These are phyloP conservation scores for Amiota mariae DNA, from an alignment of 2,888 invertebrate genomes.

Conservation along the genomic window DNA sequence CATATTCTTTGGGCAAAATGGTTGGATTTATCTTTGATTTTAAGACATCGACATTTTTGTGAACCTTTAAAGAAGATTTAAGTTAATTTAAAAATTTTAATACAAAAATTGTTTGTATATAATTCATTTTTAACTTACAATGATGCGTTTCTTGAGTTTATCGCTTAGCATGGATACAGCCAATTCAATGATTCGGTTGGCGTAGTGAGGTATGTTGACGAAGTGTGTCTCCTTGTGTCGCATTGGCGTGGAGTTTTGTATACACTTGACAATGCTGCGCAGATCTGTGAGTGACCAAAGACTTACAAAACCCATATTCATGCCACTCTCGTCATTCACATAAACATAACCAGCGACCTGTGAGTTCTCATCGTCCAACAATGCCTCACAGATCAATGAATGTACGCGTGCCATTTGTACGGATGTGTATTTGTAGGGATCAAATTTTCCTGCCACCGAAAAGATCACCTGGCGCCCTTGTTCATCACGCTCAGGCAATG, in stretches of 20 bases:
- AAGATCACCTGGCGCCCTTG: slow-evolving; percentile 85
- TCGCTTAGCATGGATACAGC: slow-evolving; percentile 87
- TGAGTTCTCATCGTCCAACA: slow-evolving; percentile 88
- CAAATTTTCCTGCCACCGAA: slow-evolving; percentile 86
- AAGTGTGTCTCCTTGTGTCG: slow-evolving; percentile 92
- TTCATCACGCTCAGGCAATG: slow-evolving; percentile 82
- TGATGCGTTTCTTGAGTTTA: slow-evolving; percentile 86
- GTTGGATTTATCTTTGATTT: slow-evolving; percentile 81
- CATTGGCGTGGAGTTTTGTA: slow-evolving; percentile 90
- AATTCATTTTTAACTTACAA: slow-evolving; percentile 76
- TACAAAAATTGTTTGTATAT: neutral
- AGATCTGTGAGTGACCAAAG: slow-evolving; percentile 88
- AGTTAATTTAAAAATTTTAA: neutral
- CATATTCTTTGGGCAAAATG: slow-evolving; percentile 90
- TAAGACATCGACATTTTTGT: slow-evolving; percentile 83
- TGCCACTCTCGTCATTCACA: slow-evolving; percentile 86
- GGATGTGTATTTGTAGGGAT: slow-evolving; percentile 84
- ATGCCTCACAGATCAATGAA: slow-evolving; percentile 87
- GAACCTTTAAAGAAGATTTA: slow-evolving; percentile 73
- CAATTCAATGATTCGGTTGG: slow-evolving; percentile 87
- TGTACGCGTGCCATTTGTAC: slow-evolving; percentile 90
- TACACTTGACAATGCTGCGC: slow-evolving; percentile 79
- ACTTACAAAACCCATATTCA: slow-evolving; percentile 88
- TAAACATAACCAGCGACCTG: slow-evolving; percentile 90
- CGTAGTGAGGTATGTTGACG: slow-evolving; percentile 87